These are phyloP conservation scores for Creontiades dilutus DNA, from an alignment of 2,888 invertebrate genomes.

Conservation along the genomic window DNA sequence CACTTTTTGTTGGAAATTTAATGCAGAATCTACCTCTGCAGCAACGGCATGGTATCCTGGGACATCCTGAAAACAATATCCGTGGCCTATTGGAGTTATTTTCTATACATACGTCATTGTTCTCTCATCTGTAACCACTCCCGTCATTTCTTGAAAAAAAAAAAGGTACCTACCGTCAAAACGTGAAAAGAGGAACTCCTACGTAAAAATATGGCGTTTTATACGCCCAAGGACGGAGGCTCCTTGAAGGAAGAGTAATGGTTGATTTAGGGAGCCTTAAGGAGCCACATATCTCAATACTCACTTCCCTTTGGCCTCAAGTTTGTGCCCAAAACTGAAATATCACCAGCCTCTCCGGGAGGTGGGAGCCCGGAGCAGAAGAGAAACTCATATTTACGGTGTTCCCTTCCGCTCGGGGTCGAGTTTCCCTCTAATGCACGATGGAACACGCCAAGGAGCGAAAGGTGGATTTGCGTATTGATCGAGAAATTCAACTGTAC, in stretches of 20 bases:
- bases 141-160: too few relatives aligned
- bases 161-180: too few relatives aligned
- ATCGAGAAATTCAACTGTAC: too few relatives aligned
- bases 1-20: too few relatives aligned
- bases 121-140: too few relatives aligned
- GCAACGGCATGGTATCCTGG: too few relatives aligned
- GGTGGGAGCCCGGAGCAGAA: neutral
- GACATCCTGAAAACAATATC: too few relatives aligned
- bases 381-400: conserved; percentile 61
- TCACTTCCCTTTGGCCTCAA: conserved; percentile 45
- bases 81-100: too few relatives aligned
- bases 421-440: conserved; percentile 20
- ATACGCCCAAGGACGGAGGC: neutral
- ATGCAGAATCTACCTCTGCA: too few relatives aligned
- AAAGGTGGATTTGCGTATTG: too few relatives aligned
- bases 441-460: neutral
- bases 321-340: conserved; percentile 65
- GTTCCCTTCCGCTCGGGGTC: conserved; percentile 37
- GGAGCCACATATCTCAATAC: conserved; percentile 70
- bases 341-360: conserved; percentile 45
- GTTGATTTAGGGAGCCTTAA: conserved; percentile 65
- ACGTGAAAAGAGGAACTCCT: neutral
- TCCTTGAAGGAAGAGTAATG: conserved; percentile 50
- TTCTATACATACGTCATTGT: too few relatives aligned
- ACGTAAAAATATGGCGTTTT: conserved; percentile 49